Evolutionary conservation across 92 coral and sea anemone genomes (phyloP).

Genomic region (Montipora capitata): DNA sequence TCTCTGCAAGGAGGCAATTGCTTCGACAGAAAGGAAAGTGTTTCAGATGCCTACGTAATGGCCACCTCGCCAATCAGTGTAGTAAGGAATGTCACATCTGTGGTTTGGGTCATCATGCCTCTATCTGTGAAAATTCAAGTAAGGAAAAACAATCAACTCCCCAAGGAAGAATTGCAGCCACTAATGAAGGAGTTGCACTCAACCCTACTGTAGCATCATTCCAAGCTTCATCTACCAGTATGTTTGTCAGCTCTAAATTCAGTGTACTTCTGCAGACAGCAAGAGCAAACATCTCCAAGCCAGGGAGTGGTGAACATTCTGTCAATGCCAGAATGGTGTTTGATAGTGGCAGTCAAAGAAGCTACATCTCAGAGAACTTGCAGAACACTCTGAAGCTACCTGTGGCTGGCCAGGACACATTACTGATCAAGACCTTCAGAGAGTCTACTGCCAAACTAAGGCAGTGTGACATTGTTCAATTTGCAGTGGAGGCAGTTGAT

Average conservation of each 20-base stretch:
- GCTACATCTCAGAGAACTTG: background rate
- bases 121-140: background rate
- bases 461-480: background rate
- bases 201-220: background rate
- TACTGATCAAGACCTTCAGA: background rate
- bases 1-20: conserved; percentile 1
- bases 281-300: conserved; percentile 14
- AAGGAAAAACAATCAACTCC: background rate
- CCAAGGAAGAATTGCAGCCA: background rate
- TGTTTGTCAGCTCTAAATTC: background rate
- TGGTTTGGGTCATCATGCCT: conserved; percentile 6
- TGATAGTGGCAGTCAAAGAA: background rate
- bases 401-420: background rate
- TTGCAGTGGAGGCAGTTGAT: background rate
- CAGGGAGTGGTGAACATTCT: conserved; percentile 7
- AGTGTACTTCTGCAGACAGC: conserved; percentile 4
- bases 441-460: background rate
- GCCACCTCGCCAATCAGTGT: background rate
- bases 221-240: conserved; percentile 20
- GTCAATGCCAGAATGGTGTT: background rate
- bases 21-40: conserved; percentile 12
- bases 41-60: conserved; percentile 1
- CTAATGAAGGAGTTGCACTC: background rate
- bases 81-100: background rate
- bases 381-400: background rate